phyloP scores from a whole-genome alignment of 2,888 invertebrate species.

The Nysson spinosus region DNA sequence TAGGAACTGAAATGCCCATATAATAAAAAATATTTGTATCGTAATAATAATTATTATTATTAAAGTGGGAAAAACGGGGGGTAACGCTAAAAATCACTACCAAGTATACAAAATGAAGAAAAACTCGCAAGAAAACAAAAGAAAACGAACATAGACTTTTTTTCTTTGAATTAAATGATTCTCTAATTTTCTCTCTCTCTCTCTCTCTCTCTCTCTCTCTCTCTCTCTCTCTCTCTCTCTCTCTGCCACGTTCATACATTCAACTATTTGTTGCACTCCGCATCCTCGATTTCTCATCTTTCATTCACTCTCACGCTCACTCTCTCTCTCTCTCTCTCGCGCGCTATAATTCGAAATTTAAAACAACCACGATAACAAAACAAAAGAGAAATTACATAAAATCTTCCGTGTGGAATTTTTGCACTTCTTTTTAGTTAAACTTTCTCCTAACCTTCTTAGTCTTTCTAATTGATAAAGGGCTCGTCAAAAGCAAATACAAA shows the following conservation, averaged over 20 bases:
- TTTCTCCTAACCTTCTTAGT: constrained; percentile 40
- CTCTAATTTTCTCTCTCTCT: constrained; percentile 30
- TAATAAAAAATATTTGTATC: constrained; percentile 70
- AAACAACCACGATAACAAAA: constrained; percentile 66
- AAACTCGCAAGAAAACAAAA: constrained; percentile 55
- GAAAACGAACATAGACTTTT: constrained; percentile 55
- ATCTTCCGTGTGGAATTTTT: constrained; percentile 64
- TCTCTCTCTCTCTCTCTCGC: background rate
- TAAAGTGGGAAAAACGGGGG: constrained; percentile 62
- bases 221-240: background rate
- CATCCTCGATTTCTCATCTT: too few relatives aligned
- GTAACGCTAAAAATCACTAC: constrained; percentile 64
- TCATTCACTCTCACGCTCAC: too few relatives aligned
- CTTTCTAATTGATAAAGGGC: constrained; percentile 48
- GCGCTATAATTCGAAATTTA: constrained; percentile 46
- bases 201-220: background rate
- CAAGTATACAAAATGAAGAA: constrained; percentile 60
- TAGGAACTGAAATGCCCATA: constrained; percentile 73
- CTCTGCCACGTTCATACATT: too few relatives aligned
- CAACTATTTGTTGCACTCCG: constrained; percentile 35
- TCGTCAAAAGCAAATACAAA: constrained; percentile 55
- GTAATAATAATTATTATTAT: constrained; percentile 65
- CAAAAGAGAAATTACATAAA: constrained; percentile 63
- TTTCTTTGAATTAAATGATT: constrained; percentile 42
- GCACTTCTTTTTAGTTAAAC: constrained; percentile 51